Base-by-base conservation (phyloP, 53 echinoderm and acorn worm species). In the Arbacia lixula region DNA sequence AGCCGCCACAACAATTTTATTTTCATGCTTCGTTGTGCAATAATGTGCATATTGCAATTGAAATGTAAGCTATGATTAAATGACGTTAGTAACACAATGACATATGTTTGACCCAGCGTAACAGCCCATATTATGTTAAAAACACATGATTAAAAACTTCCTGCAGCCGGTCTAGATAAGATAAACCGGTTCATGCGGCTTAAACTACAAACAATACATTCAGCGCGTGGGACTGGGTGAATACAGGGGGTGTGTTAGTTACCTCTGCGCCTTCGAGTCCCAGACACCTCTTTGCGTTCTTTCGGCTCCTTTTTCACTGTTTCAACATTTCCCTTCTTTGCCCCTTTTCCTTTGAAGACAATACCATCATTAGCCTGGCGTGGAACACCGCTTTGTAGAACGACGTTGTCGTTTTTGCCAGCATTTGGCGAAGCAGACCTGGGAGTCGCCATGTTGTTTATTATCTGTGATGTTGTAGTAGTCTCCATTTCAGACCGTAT, bases 361-460 rank as follows among this genome's bases (percentile, higher is more conserved):
- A 75, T 75, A 56, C 54, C 75, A 75, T 75, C 75, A 17, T 72
- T 72, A 3, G 75, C 19, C 35, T 75, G 55, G 11, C 55, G 31
- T 16, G 75, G 75, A 56, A 75, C 52, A 52, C 85, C 85, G 49
- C 73, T 72, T 24, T 60, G 42, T 2, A 72, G 60, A 36, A 32
- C 16, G 36, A 67, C 27, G 12, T 29, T 3, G 10, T 64, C 63
- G 25, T 4, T 38, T 42, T 33, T 65, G 65, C 52, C 49, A 84
- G 35, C 55, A 53, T 67, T 68, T 67, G 66, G 31, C 28, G 66
- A 30, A 33, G 21, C 26, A 51, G 60, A 61, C 16, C 36, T 81
- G 81, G 81, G 62, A 61, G 81, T 61, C 81, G 81, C 81, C 81
- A 81, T 81, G 29, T 81, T 81, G 81, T 35, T 60, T 16, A 10